These are phyloP conservation scores for Apteryx mantelli DNA, from an alignment of 2,113 vertebrate genomes.

Conservation along the genomic window DNA sequence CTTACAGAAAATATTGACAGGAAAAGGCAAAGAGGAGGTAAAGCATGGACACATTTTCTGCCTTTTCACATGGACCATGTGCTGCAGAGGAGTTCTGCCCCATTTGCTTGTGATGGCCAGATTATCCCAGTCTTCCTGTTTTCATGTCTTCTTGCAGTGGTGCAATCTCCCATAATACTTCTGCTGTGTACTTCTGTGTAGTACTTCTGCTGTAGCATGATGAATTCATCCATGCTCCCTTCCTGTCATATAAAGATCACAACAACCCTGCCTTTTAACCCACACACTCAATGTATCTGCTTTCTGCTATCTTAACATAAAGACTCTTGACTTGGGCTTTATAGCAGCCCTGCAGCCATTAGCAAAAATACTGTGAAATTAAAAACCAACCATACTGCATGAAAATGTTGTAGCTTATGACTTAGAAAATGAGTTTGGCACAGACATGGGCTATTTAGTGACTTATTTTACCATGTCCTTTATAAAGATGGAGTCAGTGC, in stretches of 20 bases:
- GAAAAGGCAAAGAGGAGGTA: background rate
- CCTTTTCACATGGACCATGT: fast-evolving
- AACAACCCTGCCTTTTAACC: background rate
- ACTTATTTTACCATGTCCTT: background rate
- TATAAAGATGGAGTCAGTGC: background rate
- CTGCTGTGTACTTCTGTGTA: background rate
- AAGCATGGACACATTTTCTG: background rate
- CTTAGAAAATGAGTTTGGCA: background rate
- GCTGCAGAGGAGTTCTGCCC: background rate
- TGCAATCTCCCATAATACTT: background rate
- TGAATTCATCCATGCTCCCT: background rate
- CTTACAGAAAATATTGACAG: background rate
- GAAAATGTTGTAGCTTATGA: background rate
- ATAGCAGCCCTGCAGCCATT: background rate
- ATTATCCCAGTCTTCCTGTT: background rate
- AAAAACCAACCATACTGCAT: background rate
- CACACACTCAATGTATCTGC: background rate
- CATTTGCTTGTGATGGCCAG: background rate
- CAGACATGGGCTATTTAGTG: background rate
- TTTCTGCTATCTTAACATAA: background rate
- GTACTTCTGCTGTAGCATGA: background rate
- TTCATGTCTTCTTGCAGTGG: background rate
- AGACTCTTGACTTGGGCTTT: background rate
- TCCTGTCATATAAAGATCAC: background rate
- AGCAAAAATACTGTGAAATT: background rate